Evolutionary conservation across 1,140 invertebrate genomes (phyloP), one percentile per base, ranked within the genome.

Genomic region (Solenopsis invicta): DNA sequence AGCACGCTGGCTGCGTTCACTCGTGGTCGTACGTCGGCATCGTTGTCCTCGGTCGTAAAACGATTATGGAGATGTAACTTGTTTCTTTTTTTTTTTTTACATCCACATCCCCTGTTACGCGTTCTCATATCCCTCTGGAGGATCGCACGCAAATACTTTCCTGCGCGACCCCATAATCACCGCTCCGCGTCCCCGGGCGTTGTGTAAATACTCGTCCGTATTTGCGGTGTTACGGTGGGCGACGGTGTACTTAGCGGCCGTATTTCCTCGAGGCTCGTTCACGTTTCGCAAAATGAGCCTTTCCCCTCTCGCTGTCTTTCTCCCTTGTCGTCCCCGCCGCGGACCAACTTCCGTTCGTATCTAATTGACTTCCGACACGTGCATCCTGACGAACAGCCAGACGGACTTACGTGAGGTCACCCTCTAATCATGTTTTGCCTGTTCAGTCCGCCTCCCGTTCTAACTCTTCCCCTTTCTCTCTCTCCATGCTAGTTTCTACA

Each of bases 311-410:
- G 50, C 50, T 80, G 16, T 80, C 61, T 67, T 59, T 66, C 16
- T 4, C 48, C 34, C 62, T 69, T 13, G 21, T 48, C 72, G 29
- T 82, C 41, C 62, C 64, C 52, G 52, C 29, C 59, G 16, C 76
- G 21, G 61, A 29, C 69, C 45, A 84, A 85, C 86, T 91, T 90
- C 86, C 87, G 81, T 54, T 67, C 80, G 90, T 71, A 87, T 76
- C 84, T 90, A 88, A 91, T 91, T 89, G 89, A 92, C 89, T 91
- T 90, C 85, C 89, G 82, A 78, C 87, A 86, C 87, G 89, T 67
- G 84, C 59, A 77, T 52, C 66, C 29, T 75, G 56, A 69, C 66
- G 74, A 61, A 86, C 71, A 71, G 67, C 77, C 62, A 21, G 24
- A 21, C 29, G 41, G 29, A 66, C 80, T 67, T 77, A 50, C 59